These are phyloP conservation scores for Meganola albula DNA, from an alignment of 2,888 invertebrate species.

Conservation along the genomic window DNA sequence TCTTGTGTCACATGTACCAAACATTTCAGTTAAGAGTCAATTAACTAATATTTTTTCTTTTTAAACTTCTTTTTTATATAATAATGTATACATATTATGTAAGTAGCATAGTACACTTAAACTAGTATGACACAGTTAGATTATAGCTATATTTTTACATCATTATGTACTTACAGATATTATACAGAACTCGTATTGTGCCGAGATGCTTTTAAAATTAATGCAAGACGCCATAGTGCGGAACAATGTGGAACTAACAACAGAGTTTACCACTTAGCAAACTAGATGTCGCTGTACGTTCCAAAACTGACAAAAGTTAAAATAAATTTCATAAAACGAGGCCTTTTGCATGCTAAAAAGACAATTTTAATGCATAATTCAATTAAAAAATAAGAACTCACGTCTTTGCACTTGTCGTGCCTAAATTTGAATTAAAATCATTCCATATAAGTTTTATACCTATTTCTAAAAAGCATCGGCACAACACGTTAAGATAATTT, in stretches of 20 bases:
- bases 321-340: neutral
- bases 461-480: constrained; percentile 37
- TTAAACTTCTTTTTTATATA: constrained; percentile 65
- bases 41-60: constrained; percentile 65
- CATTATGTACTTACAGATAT: constrained; percentile 73
- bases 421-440: neutral
- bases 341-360: neutral
- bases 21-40: constrained; percentile 46
- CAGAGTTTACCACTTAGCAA: too few relatives aligned
- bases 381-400: neutral
- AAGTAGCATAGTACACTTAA: constrained; percentile 75
- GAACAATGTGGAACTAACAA: constrained; percentile 10
- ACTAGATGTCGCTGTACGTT: too few relatives aligned
- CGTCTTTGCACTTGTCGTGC: neutral
- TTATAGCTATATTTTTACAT: constrained; percentile 70
- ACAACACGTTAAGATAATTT: constrained; percentile 49
- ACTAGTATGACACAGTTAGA: constrained; percentile 77
- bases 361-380: neutral
- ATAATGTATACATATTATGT: constrained; percentile 65
- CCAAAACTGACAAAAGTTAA: too few relatives aligned
- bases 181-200: constrained; percentile 56
- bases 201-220: constrained; percentile 36
- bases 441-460: neutral
- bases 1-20: constrained; percentile 38
- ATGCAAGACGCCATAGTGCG: constrained; percentile 16